Conservation (phyloP, 2,797 vertebrate species). For the Botia kubotai region DNA sequence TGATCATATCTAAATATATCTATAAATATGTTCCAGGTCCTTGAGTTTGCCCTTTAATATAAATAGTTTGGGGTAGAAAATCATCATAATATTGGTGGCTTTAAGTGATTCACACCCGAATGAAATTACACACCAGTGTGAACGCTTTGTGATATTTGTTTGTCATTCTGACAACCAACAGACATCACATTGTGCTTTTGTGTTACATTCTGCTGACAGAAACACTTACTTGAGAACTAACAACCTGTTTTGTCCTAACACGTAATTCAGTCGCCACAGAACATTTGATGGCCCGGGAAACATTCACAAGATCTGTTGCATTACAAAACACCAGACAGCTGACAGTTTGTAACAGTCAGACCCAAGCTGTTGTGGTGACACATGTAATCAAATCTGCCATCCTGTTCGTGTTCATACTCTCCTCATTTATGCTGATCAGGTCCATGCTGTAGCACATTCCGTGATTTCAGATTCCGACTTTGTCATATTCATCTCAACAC, state of each 20-base stretch:
- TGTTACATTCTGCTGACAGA: not conserved
- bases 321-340: slow-evolving; percentile 27
- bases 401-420: slow-evolving; percentile 25
- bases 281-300: slow-evolving; percentile 1
- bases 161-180: not conserved
- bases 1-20: too few species aligned
- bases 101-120: too few species aligned
- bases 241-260: not conserved
- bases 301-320: slow-evolving; percentile 24
- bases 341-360: slow-evolving; percentile 16
- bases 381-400: slow-evolving; percentile 31
- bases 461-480: slow-evolving; percentile 2
- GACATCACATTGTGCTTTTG: not conserved
- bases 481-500: slow-evolving; percentile 2
- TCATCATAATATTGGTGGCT: too few species aligned
- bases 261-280: not conserved
- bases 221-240: not conserved
- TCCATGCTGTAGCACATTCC: not conserved
- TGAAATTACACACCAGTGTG: too few species aligned
- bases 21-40: too few species aligned
- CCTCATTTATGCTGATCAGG: slow-evolving; percentile 27
- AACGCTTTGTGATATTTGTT: too few species aligned
- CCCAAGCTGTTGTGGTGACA: slow-evolving; percentile 42
- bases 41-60: too few species aligned
- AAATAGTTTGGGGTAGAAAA: too few species aligned